Conservation (phyloP, 1,140 invertebrate species). For the Palaemon carinicauda region DNA sequence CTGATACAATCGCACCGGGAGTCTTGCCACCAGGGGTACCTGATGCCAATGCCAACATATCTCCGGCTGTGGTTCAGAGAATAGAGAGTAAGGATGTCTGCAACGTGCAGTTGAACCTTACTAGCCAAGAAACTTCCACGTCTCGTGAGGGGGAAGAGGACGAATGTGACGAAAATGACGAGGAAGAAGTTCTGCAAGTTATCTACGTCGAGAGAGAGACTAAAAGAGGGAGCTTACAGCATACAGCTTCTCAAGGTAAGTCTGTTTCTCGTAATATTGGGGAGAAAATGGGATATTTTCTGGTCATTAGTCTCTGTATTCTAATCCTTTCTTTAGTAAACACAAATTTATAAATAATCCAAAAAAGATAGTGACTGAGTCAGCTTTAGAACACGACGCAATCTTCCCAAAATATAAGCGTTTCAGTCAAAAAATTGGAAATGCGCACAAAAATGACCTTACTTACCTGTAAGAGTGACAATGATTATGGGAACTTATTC, state of each 20-base stretch:
- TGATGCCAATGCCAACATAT: conserved; percentile 24
- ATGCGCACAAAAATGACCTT: too few species aligned
- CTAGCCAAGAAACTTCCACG: background rate
- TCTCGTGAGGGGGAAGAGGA: background rate
- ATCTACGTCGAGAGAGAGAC: conserved; percentile 33
- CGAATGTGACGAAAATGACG: conserved; percentile 36
- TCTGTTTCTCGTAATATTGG: background rate
- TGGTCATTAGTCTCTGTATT: too few species aligned
- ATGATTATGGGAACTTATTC: too few species aligned
- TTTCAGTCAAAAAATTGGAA: too few species aligned
- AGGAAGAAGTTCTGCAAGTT: conserved; percentile 46
- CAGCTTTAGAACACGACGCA: too few species aligned
- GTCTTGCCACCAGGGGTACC: background rate
- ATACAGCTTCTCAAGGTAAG: conserved; percentile 14
- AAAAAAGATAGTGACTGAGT: too few species aligned
- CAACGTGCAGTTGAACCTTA: background rate
- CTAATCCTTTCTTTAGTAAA: too few species aligned
- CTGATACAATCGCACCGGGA: background rate
- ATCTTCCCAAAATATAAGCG: too few species aligned
- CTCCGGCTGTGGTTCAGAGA: background rate
- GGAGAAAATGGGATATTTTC: too few species aligned
- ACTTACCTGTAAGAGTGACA: too few species aligned
- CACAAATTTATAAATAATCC: too few species aligned
- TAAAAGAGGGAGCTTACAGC: background rate
- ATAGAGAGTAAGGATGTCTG: background rate